phyloP scores from a whole-genome alignment of 2,797 vertebrate genomes.

The Melanotaenia trifasciata region DNA sequence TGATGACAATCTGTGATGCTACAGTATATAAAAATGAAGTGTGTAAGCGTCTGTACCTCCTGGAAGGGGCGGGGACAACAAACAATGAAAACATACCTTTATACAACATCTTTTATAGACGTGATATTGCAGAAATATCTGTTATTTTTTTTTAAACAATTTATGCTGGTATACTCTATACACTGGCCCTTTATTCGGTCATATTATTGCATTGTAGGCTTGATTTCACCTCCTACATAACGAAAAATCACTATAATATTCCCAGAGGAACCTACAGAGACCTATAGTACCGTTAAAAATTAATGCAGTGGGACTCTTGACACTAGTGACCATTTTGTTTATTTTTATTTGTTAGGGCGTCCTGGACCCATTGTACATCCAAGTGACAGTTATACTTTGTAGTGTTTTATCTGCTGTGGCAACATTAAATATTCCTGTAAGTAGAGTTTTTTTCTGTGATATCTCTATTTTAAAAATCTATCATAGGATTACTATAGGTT shows the following conservation, averaged over 20 bases:
- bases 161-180: slow-evolving; percentile 98
- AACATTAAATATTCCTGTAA: slow-evolving; percentile 74
- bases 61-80: slow-evolving; percentile 48
- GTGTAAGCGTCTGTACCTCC: slow-evolving; percentile 80
- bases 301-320: slow-evolving; percentile 42
- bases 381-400: slow-evolving; percentile 52
- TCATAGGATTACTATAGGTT: slow-evolving; percentile 77
- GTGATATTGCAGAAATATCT: slow-evolving; percentile 94
- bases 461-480: slow-evolving; percentile 66
- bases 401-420: slow-evolving; percentile 63
- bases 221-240: slow-evolving; percentile 68
- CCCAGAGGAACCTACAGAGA: slow-evolving; percentile 66
- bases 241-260: slow-evolving; percentile 77
- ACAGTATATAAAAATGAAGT: slow-evolving; percentile 67
- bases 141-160: slow-evolving; percentile 80
- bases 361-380: slow-evolving; percentile 43
- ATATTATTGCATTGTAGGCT: slow-evolving; percentile 96
- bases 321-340: slow-evolving; percentile 30
- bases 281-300: slow-evolving; percentile 45
- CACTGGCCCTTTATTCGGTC: slow-evolving; percentile 93
- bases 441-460: slow-evolving; percentile 60
- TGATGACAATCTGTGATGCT: slow-evolving; percentile 77
- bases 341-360: slow-evolving; percentile 41
- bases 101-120: slow-evolving; percentile 89
- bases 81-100: slow-evolving; percentile 86